Evolutionary conservation across 2,113 vertebrate genomes (phyloP), one percentile per base, ranked within the genome.

Genomic region (Entomyzon cyanotis): DNA sequence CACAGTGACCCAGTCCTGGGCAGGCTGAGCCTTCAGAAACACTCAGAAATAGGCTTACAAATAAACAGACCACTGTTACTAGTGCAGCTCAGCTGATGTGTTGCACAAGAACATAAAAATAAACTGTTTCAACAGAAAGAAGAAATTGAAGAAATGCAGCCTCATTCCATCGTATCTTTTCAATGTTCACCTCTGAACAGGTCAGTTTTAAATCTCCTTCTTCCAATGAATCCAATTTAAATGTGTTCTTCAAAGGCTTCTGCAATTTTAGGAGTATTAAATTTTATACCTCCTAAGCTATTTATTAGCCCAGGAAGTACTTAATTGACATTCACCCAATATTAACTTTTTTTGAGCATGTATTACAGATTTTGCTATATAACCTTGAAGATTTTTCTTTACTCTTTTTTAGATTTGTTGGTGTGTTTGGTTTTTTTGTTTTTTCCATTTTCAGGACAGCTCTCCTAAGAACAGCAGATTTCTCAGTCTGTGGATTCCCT

Each of bases 281-380:
- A 95, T 96, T 94, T 94, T 90, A 93, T 58, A 75, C 58, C 68
- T 95, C 41, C 65, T 64, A 75, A 87, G 90, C 91, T 95, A 91
- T 94, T 97, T 96, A 96, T 97, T 97, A 94, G 90, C 84, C 39
- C 50, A 69, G 63, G 90, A 93, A 95, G 90, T 60, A 89, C 47
- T 89, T 97, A 97, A 97, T 87, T 94, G 95, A 94, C 50, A 78
- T 83, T 87, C 92, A 93, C 42, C 74, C 90, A 58, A 91, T 92
- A 95, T 65, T 93, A 94, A 87, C 87, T 70, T 94, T 85, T 90
- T 94, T 68, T 56, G 53, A 95, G 80, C 56, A 62, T 11, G 42
- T 44, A 30, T 47, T 69, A 44, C 52, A 63, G 35, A 56, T 86
- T 85, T 76, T 70, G 24, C 12, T 76, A 55, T 64, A 80, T 64